Evolutionary conservation across 64 coral and sea anemone species (phyloP), one percentile per base, ranked within the genome.

Genomic region (Trachythela sp.): DNA sequence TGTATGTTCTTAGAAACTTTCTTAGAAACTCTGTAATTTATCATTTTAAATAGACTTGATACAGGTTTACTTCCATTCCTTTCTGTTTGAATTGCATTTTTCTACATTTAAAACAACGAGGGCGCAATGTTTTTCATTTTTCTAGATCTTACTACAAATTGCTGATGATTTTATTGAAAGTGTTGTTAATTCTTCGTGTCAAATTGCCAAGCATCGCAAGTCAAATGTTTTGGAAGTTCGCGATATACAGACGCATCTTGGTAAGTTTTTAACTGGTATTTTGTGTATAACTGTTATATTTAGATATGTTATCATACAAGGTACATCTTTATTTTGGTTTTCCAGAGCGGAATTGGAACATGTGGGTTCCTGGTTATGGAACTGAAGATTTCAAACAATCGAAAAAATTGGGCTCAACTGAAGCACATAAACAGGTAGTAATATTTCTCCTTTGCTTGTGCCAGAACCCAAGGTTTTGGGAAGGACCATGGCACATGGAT

Each of bases 321-420:
- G 24, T 24, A 42, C 13, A 32, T 60, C 41, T 42, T 49, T 89
- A 38, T 67, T 38, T 89, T 85, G 51, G 15, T 17, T 30, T 43
- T 20, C 40, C 45, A 99, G 96, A 99, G 86, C 83, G 96, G 39
- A 93, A 86, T 83, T 99, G 96, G 96, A 99, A 99, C 31, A 99
- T 99, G 96, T 99, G 96, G 96, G 94, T 99, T 39, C 96, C 96
- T 52, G 96, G 96, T 18, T 99, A 94, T 92, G 96, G 96, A 8
- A 87, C 86, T 56, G 96, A 99, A 40, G 96, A 99, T 33, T 84
- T 99, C 26, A 87, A 93, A 50, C 94, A 92, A 13, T 91, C 90
- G 70, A 99, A 99, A 50, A 99, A 99, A 77, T 83, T 92, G 9
- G 92, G 92, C 20, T 92, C 96, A 30, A 99, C 96, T 34, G 96